Evolutionary conservation across 2,113 vertebrate genomes (phyloP), one percentile per base, ranked within the genome.

Genomic region (Hipposideros armiger): DNA sequence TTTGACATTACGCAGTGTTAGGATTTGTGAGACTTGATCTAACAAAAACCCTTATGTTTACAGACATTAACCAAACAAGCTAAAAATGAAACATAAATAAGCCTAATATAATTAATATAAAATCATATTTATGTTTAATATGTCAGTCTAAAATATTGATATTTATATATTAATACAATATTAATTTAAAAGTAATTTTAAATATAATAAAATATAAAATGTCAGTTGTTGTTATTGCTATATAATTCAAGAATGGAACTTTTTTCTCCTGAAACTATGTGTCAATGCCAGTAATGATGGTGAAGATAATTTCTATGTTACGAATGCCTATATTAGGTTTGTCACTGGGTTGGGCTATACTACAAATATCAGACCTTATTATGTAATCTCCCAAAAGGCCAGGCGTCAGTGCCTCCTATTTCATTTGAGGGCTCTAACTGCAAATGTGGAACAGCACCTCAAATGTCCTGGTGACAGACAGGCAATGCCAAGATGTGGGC

Each of bases 391-490:
- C 0, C 13, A 50, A 11, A 50, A 9, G 13, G 47, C 47, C 47
- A 50, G 11, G 47, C 13, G 13, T 50, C 47, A 50, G 47, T 50
- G 47, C 9, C 47, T 50, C 47, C 10, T 50, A 50, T 10, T 60
- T 77, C 42, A 91, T 11, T 26, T 5, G 10, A 9, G 47, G 11
- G 30, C 3, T 1, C 6, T 5, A 15, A 24, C 28, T 32, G 32
- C 30, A 70, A 36, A 32, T 0, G 0, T 2, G 4, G 20, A 45
- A n/a, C 8, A n/a, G 2, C 20, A 40, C 3, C 1, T 16, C 19
- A 30, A 1, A 14, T 2, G 0, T 30, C 45, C 30, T 14, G 30
- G 5, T 26, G 11, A 22, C 62, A 50, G 22, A 56, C 42, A 80
- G 52, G 73, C 40, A 62, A 4, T 52, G 52, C 5, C 11, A 11